Percentiles rank a stretch among this genome's conserved stretches.
phyloP scores from a whole-genome alignment of 2,797 vertebrate genomes.

The Acanthopagrus latus region DNA sequence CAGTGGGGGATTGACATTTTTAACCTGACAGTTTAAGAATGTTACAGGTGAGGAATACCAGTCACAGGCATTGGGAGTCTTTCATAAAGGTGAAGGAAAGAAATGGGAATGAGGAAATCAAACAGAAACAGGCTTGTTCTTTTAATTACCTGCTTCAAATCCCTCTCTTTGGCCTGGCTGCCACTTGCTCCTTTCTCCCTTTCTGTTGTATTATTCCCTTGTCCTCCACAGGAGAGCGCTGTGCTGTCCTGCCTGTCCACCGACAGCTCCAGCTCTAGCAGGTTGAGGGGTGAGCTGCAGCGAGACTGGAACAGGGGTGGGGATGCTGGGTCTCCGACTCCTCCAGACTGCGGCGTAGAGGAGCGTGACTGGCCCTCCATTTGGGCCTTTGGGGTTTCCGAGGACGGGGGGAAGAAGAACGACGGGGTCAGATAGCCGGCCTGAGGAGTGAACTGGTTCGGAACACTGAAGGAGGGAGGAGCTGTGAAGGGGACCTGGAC shows the following conservation, averaged over 20 bases:
- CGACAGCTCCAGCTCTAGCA: slow-evolving; percentile 93
- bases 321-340: slow-evolving; percentile 81
- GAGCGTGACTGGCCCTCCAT: slow-evolving; percentile 82
- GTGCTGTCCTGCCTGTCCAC: slow-evolving; percentile 80
- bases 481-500: slow-evolving; percentile 74
- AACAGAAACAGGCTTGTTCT: not conserved
- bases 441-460: slow-evolving; percentile 79
- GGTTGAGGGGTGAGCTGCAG: slow-evolving; percentile 95
- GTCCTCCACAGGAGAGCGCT: slow-evolving; percentile 67
- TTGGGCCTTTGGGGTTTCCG: slow-evolving; percentile 75
- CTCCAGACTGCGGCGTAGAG: slow-evolving; percentile 84
- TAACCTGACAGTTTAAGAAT: slow-evolving; percentile 15
- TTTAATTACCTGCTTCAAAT: slow-evolving; percentile 80
- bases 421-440: slow-evolving; percentile 68
- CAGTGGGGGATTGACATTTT: slow-evolving; percentile 16
- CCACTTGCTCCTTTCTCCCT: slow-evolving; percentile 66
- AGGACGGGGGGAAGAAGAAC: slow-evolving; percentile 75
- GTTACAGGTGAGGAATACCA: slow-evolving; percentile 9
- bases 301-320: slow-evolving; percentile 92
- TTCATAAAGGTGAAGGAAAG: not conserved
- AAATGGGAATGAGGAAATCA: not conserved
- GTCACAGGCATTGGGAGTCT: slow-evolving; percentile 18
- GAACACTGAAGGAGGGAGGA: slow-evolving; percentile 66
- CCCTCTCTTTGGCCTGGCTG: slow-evolving; percentile 72
- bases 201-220: slow-evolving; percentile 52